Evolutionary conservation across 2,113 vertebrate genomes (phyloP), one percentile per base, ranked within the genome.

Genomic region (Erinaceus europaeus): DNA sequence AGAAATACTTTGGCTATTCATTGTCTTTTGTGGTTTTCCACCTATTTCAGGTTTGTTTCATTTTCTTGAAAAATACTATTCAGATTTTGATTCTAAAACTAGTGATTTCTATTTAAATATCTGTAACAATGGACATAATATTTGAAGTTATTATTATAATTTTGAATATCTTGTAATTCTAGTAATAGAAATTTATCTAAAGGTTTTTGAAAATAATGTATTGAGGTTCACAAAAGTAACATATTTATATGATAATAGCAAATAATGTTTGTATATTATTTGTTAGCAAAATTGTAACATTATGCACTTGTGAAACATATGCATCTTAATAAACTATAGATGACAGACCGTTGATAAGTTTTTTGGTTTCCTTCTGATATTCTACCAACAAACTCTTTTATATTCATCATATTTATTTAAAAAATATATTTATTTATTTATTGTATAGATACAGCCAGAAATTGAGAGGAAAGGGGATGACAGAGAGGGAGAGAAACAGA

Each of bases 71-170:
- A n/a, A n/a, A n/a, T n/a, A n/a, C n/a, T n/a, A n/a, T n/a, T n/a
- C n/a, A n/a, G n/a, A n/a, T n/a, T n/a, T n/a, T n/a, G 57, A 86
- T 65, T 62, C 48, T 34, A 46, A 36, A n/a, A n/a, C n/a, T 5
- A 80, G 1, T 21, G 7, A 38, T 65, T 71, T 92, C n/a, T 86
- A 68, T 82, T 84, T 65, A 86, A 46, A 72, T 29, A 3, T 76
- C 72, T 71, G 11, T 50, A 71, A 74, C 15, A 74, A 69, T 57
- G 79, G 8, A 87, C 38, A 25, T 15, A 59, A 65, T 64, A 38
- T 1, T 13, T 2, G 34, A 71, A 44, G 2, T 42, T 3, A 27
- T 68, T 17, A 36, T 11, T 84, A 5, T 65, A 71, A 59, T 6
- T 55, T 67, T 69, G 48, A 79, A 84, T 55, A 36, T 34, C 5